Conservation (phyloP, 2,797 vertebrate species). For the Gobionotothen gibberifrons region DNA sequence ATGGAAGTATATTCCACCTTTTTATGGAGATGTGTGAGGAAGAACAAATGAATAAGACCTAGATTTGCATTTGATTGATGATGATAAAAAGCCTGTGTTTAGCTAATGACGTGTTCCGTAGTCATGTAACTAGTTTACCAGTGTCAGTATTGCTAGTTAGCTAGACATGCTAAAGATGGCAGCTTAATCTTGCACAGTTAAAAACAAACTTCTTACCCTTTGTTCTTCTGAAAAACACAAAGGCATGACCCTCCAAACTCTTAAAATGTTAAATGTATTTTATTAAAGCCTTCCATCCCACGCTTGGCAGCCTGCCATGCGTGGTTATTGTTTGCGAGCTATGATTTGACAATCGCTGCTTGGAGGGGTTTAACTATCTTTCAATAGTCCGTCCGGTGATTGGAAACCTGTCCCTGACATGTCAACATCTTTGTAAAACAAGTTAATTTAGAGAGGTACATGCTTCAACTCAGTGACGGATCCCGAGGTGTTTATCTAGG, state of each 20-base stretch:
- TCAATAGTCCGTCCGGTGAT: background rate
- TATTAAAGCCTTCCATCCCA: background rate
- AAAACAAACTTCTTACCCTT: background rate
- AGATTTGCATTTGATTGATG: background rate
- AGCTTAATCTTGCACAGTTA: no score
- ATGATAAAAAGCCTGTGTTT: background rate
- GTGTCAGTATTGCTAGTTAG: background rate
- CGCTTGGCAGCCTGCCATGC: background rate
- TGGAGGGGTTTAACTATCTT: background rate
- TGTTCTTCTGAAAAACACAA: background rate
- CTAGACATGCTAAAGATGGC: background rate
- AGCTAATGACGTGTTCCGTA: background rate
- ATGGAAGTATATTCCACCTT: conserved; percentile 9
- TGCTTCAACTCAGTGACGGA: conserved; percentile 16
- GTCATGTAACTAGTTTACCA: background rate
- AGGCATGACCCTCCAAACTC: background rate
- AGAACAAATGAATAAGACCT: background rate
- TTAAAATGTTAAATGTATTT: background rate
- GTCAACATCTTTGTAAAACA: conserved; percentile 33
- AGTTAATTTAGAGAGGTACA: conserved; percentile 7
- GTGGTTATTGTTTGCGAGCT: background rate
- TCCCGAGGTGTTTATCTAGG: conserved; percentile 61
- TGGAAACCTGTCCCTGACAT: conserved; percentile 7
- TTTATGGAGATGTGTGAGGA: background rate
- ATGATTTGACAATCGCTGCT: background rate